Evolutionary conservation across 2,113 vertebrate species (phyloP).

Genomic region (Gallinago paraguaiae): DNA sequence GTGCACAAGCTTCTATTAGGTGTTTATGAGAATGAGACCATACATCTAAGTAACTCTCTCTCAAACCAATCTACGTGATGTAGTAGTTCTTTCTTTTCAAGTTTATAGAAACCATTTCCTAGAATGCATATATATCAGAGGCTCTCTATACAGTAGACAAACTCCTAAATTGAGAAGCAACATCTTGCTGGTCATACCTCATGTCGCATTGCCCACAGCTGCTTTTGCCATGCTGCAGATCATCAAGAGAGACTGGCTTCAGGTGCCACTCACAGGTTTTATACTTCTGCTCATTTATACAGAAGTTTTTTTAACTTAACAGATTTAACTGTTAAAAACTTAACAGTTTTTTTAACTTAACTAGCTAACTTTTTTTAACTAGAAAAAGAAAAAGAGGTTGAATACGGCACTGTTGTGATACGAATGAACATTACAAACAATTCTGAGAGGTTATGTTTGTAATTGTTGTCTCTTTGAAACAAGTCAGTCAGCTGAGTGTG

Average conservation of each 20-base stretch:
- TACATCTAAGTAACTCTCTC: not conserved
- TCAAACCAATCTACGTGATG: not conserved
- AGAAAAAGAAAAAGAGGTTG: not conserved
- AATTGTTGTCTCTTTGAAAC: not conserved
- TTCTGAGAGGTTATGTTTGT: not conserved
- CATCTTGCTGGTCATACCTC: not conserved
- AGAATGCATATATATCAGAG: not conserved
- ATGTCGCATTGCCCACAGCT: not conserved
- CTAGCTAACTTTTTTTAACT: too few relatives aligned
- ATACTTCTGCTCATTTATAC: not conserved
- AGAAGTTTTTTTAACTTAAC: not conserved
- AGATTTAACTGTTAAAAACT: not conserved
- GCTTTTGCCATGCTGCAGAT: not conserved
- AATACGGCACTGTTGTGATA: not conserved
- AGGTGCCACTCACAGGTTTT: not conserved
- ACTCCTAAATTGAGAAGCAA: not conserved
- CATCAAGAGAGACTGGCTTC: not conserved
- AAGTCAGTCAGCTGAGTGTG: not conserved
- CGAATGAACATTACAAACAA: not conserved
- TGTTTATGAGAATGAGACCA: not conserved
- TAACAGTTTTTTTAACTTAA: too few relatives aligned
- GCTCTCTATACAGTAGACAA: not conserved
- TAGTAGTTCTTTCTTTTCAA: not conserved
- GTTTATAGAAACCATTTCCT: not conserved
- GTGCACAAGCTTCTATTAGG: not conserved